A percentile compares a stretch with the other conserved stretches of the same genome.
Conservation (phyloP, 2,113 vertebrate genomes). For the Apistogramma diplotaenia region DNA sequence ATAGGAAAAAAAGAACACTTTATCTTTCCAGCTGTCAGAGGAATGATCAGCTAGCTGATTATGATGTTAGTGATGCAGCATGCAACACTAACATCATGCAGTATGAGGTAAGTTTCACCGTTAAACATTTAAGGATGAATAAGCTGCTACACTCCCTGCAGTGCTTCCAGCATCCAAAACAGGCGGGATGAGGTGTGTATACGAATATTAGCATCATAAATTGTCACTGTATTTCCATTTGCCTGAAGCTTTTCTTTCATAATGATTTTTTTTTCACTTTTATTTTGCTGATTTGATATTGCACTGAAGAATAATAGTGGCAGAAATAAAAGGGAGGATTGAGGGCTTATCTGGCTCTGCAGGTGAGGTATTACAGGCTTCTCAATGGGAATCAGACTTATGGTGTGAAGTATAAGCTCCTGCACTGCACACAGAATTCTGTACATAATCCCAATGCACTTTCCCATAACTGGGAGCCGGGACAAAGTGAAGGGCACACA, state of each 20-base stretch:
- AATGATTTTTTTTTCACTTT: conserved; percentile 11
- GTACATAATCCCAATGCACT: conserved; percentile 54
- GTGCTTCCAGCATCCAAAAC: conserved; percentile 11
- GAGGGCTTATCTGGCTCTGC: conserved; percentile 61
- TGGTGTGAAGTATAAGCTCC: conserved; percentile 57
- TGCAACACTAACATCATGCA: background rate
- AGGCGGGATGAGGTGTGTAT: background rate
- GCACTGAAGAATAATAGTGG: conserved; percentile 39
- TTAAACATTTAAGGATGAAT: conserved; percentile 22
- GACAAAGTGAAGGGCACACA: conserved; percentile 53
- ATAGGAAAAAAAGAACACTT: conserved; percentile 24
- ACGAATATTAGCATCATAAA: conserved; percentile 34
- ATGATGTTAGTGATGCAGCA: conserved; percentile 11
- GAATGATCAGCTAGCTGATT: conserved; percentile 47
- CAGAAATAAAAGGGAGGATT: conserved; percentile 54
- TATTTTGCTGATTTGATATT: conserved; percentile 31
- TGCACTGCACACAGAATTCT: conserved; percentile 33
- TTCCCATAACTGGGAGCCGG: conserved; percentile 50
- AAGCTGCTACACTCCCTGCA: background rate
- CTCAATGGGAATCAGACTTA: conserved; percentile 48
- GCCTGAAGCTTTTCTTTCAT: conserved; percentile 24
- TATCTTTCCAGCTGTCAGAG: conserved; percentile 53
- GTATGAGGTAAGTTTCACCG: conserved; percentile 4
- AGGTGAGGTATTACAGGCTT: conserved; percentile 61
- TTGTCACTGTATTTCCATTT: conserved; percentile 25